A percentile compares a stretch with the other conserved stretches of the same genome.
These are phyloP conservation scores for Tinamus major DNA, from an alignment of 2,797 vertebrate species.

Conservation along the genomic window DNA sequence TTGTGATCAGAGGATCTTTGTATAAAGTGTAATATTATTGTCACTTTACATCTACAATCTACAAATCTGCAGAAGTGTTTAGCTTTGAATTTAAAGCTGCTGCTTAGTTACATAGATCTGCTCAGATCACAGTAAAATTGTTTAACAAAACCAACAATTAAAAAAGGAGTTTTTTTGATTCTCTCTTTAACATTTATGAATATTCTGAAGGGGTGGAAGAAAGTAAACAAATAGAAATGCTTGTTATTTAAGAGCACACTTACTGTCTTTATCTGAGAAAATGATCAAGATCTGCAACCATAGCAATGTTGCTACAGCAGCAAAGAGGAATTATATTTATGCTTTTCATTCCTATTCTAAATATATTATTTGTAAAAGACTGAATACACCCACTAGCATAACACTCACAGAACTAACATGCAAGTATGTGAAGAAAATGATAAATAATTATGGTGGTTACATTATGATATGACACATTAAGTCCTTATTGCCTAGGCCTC, in stretches of 20 bases:
- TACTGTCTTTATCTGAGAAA: background rate
- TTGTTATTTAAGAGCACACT: background rate
- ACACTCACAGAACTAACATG: background rate
- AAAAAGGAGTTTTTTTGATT: background rate
- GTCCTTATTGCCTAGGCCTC: background rate
- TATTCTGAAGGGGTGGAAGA: background rate
- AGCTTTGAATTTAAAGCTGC: background rate
- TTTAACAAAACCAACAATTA: background rate
- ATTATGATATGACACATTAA: slow-evolving; percentile 1
- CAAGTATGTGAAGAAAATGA: slow-evolving; percentile 25
- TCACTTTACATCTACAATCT: background rate
- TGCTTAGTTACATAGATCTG: background rate
- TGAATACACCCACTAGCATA: slow-evolving; percentile 11
- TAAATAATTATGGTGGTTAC: slow-evolving; percentile 46
- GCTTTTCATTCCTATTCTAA: slow-evolving; percentile 5
- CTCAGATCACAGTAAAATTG: background rate
- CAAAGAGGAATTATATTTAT: background rate
- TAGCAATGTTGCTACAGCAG: background rate
- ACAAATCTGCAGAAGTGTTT: background rate
- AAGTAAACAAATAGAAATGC: background rate
- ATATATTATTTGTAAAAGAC: background rate
- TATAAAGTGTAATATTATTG: background rate
- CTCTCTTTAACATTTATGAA: background rate
- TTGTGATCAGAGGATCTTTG: background rate
- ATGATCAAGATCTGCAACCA: background rate